These are phyloP conservation scores for Diphyllodes magnificus DNA, from an alignment of 2,113 vertebrate species.

Conservation along the genomic window DNA sequence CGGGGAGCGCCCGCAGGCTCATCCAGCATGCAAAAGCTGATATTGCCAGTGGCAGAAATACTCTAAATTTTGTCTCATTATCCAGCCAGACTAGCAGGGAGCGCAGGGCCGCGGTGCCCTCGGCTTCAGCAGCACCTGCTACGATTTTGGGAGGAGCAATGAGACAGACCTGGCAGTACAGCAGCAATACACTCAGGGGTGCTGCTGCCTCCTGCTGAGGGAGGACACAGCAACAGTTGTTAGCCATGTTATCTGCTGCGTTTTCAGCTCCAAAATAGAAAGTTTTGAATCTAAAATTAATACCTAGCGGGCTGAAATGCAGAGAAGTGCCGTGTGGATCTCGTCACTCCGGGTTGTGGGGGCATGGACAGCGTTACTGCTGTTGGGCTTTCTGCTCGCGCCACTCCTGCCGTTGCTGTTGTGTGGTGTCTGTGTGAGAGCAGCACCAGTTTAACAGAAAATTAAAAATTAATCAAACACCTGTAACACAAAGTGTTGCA, in stretches of 20 bases:
- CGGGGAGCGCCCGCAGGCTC: background rate
- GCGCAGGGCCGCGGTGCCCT: fast-evolving
- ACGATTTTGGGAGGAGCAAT: fast-evolving
- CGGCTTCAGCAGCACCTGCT: background rate
- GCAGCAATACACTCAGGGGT: background rate
- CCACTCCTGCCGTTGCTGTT: background rate
- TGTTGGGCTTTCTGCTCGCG: background rate
- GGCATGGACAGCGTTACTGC: background rate
- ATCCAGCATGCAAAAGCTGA: background rate
- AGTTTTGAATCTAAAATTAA: background rate
- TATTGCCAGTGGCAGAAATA: background rate
- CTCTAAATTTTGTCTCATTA: background rate
- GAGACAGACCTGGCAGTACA: background rate
- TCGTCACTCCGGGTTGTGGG: fast-evolving
- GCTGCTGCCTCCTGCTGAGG: background rate
- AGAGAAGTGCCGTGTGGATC: background rate
- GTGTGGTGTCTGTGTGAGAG: background rate
- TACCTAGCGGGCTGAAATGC: background rate
- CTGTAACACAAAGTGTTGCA: background rate
- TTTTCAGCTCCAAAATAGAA: background rate
- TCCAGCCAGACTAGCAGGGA: background rate
- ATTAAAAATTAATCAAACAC: background rate
- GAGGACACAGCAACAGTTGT: background rate
- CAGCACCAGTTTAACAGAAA: background rate
- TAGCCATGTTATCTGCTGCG: background rate